Evolutionary conservation across 2,797 vertebrate genomes (phyloP).

Genomic region (Dipus sagitta): DNA sequence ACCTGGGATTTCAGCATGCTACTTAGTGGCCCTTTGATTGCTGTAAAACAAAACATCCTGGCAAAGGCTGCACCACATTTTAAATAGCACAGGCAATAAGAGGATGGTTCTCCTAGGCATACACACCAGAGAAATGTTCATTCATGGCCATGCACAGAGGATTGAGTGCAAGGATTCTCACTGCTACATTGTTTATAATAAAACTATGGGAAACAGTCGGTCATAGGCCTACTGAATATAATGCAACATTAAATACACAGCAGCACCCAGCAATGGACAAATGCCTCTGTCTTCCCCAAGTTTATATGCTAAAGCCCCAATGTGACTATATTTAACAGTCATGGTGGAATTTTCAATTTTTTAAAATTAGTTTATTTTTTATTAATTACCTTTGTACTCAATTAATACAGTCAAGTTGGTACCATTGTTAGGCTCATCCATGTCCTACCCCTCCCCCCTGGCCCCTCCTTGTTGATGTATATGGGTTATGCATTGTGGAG

Average conservation of each 20-base stretch:
- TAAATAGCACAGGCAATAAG: background rate
- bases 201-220: slow-evolving; percentile 24
- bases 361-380: no score
- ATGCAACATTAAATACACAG: background rate
- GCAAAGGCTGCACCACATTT: slow-evolving; percentile 28
- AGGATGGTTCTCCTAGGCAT: background rate
- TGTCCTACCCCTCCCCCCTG: no score
- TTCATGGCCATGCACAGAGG: background rate
- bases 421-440: no score
- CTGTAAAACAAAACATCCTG: background rate
- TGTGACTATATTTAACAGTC: background rate
- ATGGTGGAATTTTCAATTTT: background rate
- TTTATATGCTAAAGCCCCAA: background rate
- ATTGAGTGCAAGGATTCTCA: background rate
- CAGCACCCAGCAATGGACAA: background rate
- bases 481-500: no score
- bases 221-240: slow-evolving; percentile 3
- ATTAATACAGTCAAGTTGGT: no score
- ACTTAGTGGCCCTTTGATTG: background rate
- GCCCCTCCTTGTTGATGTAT: no score
- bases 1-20: background rate
- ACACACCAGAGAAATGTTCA: background rate
- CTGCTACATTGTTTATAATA: background rate
- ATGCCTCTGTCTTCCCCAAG: background rate
- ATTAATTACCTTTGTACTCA: no score